phyloP scores from a whole-genome alignment of 2,797 vertebrate genomes.

The Microchirus variegatus region DNA sequence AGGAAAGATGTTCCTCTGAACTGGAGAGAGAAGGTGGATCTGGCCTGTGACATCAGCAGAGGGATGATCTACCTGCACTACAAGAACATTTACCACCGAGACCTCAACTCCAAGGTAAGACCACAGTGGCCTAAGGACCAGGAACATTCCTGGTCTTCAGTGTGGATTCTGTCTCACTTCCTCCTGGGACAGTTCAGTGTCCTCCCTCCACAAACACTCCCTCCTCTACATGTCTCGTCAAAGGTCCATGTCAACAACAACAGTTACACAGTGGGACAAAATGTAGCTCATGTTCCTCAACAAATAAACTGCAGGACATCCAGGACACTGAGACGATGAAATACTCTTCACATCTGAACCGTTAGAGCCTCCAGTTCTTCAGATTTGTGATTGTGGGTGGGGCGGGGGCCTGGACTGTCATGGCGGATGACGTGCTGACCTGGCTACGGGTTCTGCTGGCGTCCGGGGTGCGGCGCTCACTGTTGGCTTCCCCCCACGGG shows the following conservation, averaged over 20 bases:
- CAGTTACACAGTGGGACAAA: too few relatives aligned
- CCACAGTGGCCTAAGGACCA: too few relatives aligned
- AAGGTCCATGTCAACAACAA: slow-evolving; percentile 1
- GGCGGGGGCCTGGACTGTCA: too few relatives aligned
- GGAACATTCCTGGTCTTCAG: too few relatives aligned
- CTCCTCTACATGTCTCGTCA: background rate
- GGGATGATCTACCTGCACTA: slow-evolving; percentile 92
- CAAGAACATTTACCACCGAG: slow-evolving; percentile 92
- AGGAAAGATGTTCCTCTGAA: slow-evolving; percentile 79
- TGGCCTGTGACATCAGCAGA: slow-evolving; percentile 88
- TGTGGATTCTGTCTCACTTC: background rate
- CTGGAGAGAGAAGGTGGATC: slow-evolving; percentile 89
- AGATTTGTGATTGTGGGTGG: too few relatives aligned
- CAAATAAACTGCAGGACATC: background rate
- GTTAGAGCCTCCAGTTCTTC: background rate
- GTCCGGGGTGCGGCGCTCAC: too few relatives aligned
- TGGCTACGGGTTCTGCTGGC: too few relatives aligned
- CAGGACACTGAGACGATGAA: background rate
- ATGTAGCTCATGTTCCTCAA: background rate
- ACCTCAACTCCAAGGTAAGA: slow-evolving; percentile 90
- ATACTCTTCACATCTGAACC: background rate
- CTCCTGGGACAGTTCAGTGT: background rate
- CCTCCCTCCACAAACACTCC: background rate
- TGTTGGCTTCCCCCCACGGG: too few relatives aligned
- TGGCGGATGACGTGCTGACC: too few relatives aligned